Percentiles rank a stretch among this genome's conserved stretches.
Evolutionary conservation across 2,113 vertebrate genomes (phyloP).

Genomic region (Xenus cinereus): DNA sequence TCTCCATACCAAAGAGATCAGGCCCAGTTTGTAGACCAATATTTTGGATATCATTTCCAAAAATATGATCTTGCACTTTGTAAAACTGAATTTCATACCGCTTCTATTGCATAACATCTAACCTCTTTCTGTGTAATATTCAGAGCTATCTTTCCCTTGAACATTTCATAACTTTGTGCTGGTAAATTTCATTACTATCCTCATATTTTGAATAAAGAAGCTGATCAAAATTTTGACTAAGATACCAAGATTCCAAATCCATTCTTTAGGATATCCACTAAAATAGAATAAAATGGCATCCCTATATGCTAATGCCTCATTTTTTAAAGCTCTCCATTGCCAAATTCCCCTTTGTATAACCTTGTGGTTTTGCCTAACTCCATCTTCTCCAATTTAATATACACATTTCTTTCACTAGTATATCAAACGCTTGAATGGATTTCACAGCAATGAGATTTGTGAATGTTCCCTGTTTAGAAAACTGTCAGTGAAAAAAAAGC

Average conservation of each 20-base stretch:
- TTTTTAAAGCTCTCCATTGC: not conserved
- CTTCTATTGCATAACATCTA: not conserved
- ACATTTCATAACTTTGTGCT: not conserved
- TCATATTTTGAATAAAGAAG: not conserved
- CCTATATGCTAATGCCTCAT: rapidly evolving
- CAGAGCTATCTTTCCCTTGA: not conserved
- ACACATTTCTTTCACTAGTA: not conserved
- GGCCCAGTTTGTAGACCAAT: not conserved
- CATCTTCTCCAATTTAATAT: not conserved
- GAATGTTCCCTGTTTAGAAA: not conserved
- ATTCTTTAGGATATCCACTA: not conserved
- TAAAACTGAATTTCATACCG: not conserved
- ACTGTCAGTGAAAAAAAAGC: not conserved
- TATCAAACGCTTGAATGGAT: not conserved
- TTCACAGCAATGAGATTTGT: not conserved
- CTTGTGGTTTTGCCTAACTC: not conserved
- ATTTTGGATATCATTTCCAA: not conserved
- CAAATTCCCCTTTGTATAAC: not conserved
- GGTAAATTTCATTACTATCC: not conserved
- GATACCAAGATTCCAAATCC: not conserved
- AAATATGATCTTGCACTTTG: not conserved
- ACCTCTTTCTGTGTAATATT: not conserved
- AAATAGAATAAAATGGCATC: not conserved
- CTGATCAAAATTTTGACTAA: not conserved
- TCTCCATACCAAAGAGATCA: not conserved